These are phyloP conservation scores for Manis crassicaudata DNA, from an alignment of 2,797 vertebrate species.

Conservation along the genomic window DNA sequence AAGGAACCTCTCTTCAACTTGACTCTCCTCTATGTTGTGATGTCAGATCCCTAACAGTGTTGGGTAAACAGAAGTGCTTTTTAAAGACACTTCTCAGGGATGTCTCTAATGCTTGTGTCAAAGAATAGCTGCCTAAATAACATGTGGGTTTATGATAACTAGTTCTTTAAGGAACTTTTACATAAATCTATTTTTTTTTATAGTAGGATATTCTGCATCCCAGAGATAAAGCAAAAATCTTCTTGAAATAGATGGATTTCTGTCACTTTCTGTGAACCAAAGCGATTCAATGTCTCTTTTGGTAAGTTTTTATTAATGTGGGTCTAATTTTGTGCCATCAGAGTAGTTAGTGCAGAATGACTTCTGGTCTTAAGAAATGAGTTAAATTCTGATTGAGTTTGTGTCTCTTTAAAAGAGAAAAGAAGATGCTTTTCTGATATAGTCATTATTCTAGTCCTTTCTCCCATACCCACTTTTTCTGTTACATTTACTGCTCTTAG, in stretches of 20 bases:
- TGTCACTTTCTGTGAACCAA: conserved; percentile 84
- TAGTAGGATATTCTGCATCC: conserved; percentile 52
- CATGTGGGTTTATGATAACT: neutral
- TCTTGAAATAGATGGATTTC: conserved; percentile 88
- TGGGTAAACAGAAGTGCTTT: neutral
- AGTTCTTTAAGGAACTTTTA: conserved; percentile 31
- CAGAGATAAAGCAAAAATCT: conserved; percentile 63
- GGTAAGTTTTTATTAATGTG: conserved; percentile 89
- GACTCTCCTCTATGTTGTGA: too few relatives aligned
- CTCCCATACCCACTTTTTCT: conserved; percentile 5
- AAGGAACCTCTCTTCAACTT: neutral
- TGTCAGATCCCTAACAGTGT: too few relatives aligned
- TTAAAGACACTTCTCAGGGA: neutral
- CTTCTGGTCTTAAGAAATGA: conserved; percentile 15
- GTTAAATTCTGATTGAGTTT: conserved; percentile 57
- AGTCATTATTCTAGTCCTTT: conserved; percentile 40
- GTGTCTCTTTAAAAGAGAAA: conserved; percentile 51
- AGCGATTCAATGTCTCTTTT: conserved; percentile 97
- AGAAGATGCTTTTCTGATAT: neutral
- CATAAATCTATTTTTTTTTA: conserved; percentile 63
- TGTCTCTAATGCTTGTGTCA: neutral
- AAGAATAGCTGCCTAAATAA: neutral
- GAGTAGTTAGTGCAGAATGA: neutral
- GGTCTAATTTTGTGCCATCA: conserved; percentile 8
- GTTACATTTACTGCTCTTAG: neutral